A percentile compares a stretch with the other conserved stretches of the same genome.
Evolutionary conservation across 2,888 invertebrate species (phyloP).

Genomic region (Blera fallax): DNA sequence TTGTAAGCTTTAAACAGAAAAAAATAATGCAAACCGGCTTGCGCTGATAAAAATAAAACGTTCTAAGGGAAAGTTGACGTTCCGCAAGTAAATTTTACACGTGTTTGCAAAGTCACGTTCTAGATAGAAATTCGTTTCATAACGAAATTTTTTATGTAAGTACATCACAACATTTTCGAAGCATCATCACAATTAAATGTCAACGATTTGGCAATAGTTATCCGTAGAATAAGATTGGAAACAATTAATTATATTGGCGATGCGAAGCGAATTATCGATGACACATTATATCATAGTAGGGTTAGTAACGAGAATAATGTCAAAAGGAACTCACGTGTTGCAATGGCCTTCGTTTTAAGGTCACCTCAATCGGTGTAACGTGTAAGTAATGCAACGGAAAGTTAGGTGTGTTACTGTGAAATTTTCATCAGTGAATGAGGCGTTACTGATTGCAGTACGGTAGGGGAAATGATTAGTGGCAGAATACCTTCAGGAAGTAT

Average conservation of each 20-base stretch:
- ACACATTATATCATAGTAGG: constrained; percentile 22
- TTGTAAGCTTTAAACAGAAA: not conserved
- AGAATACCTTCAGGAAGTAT: too few species aligned
- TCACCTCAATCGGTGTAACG: not conserved
- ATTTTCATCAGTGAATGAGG: too few species aligned
- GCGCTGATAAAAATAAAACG: not conserved
- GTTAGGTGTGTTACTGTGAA: too few species aligned
- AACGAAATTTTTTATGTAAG: constrained; percentile 55
- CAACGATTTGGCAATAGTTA: constrained; percentile 36
- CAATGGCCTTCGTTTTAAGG: constrained; percentile 18
- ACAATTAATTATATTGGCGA: not conserved
- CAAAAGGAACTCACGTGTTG: constrained; percentile 29
- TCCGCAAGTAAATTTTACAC: constrained; percentile 2
- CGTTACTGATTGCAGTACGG: too few species aligned
- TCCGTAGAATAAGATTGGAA: not conserved
- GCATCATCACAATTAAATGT: constrained; percentile 24
- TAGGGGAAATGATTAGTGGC: too few species aligned
- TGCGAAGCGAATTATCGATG: constrained; percentile 6
- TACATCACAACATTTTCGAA: not conserved
- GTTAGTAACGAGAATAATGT: constrained; percentile 1
- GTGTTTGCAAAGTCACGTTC: constrained; percentile 49
- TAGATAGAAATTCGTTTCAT: constrained; percentile 21
- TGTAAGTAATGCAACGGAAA: too few species aligned
- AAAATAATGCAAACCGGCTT: not conserved
- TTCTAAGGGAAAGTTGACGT: not conserved